Base-by-base conservation (phyloP, 2,113 vertebrate genomes). In the Isichthys henryi region DNA sequence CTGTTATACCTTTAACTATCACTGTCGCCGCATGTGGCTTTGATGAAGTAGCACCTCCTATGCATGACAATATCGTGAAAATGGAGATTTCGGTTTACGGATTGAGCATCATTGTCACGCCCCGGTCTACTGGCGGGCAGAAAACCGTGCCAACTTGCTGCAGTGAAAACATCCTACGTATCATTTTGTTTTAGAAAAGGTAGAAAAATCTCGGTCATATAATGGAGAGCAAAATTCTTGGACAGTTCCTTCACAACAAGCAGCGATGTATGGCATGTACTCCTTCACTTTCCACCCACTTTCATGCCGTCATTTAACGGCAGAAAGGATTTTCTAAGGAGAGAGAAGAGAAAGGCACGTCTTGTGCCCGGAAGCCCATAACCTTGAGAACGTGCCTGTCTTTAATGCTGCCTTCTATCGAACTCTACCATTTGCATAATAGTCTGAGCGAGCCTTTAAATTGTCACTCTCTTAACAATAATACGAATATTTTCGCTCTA, bases 341-440 rank as follows among this genome's bases (percentile, higher is more conserved):
- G 46, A 35, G 3, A 21, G 43, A 17, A 17, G 23, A 19, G 70
- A 27, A 23, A 83, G 21, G 74, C 70, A 52, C 19, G 17, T 45
- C 5, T 19, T n/a, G 19, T 35, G 88, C 46, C 17, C 3, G 3
- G 74, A 50, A 82, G 66, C 46, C 17, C 66, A n/a, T 82, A 21
- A 82, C 70, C 74, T 89, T 83, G 88, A 88, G 49, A 49, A 82
- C 21, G 35, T 77, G 48, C 48, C 62, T n/a, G 27, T 49, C 48
- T 88, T 88, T 88, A n/a, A 77, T 77, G 45, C 17, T 2, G 11
- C 13, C 13, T 80, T 39, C 46, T 21, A 45, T 50, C 21, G 23
- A 62, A 88, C 86, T 74, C 58, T 9, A 1, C 11, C 15, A 70
- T 88, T 88, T 77, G 31, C 70, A 82, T 53, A 77, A n/a, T 23